These are phyloP conservation scores for Abscondita cerata DNA, from an alignment of 2,888 invertebrate species.

Conservation along the genomic window DNA sequence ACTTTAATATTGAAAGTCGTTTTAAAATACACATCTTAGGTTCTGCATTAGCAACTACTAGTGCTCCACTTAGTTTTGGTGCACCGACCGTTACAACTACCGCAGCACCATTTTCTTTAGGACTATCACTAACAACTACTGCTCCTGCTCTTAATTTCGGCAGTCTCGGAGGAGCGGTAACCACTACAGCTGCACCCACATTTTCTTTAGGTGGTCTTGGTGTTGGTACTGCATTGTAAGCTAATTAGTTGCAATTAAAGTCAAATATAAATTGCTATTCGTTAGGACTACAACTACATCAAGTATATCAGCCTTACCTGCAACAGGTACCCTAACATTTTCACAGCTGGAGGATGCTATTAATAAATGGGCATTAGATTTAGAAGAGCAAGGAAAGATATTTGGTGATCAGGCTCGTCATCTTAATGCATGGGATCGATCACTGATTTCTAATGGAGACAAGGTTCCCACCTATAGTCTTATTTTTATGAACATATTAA, in stretches of 20 bases:
- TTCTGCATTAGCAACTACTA: no score
- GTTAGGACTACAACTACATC: constrained; percentile 46
- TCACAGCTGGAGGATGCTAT: constrained; percentile 89
- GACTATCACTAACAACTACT: constrained; percentile 3
- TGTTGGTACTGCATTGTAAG: constrained; percentile 4
- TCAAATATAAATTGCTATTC: not conserved
- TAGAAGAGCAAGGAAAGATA: constrained; percentile 91
- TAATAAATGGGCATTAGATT: constrained; percentile 92
- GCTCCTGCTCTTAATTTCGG: constrained; percentile 17
- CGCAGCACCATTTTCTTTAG: constrained; percentile 9
- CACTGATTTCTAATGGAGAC: constrained; percentile 89
- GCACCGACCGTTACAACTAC: not conserved
- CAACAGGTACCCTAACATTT: constrained; percentile 72
- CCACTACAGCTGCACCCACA: constrained; percentile 15
- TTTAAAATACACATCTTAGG: not conserved
- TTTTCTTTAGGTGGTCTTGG: constrained; percentile 18
- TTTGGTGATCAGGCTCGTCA: constrained; percentile 95
- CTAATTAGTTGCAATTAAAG: not conserved
- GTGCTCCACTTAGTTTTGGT: no score
- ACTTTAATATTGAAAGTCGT: not conserved
- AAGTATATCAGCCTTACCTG: constrained; percentile 55
- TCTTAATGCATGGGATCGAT: constrained; percentile 94
- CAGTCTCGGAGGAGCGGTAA: not conserved
- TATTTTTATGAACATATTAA: constrained; percentile 1
- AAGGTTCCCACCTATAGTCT: constrained; percentile 64